These are phyloP conservation scores for Coracias cyanogaster DNA, from an alignment of 2,797 vertebrate species.

Conservation along the genomic window DNA sequence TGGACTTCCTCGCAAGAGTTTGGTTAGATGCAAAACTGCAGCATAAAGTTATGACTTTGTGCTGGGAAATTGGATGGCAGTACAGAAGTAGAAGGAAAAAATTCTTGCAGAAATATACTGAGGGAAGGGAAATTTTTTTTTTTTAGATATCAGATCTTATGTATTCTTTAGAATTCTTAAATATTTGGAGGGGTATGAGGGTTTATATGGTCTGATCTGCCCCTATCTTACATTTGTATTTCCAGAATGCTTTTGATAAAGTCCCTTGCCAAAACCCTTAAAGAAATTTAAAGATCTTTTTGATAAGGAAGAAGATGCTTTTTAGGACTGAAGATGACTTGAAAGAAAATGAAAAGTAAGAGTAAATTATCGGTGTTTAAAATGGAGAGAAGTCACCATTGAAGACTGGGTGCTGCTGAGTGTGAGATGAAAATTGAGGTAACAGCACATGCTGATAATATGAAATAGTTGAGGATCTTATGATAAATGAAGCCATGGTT, in stretches of 20 bases:
- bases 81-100: neutral
- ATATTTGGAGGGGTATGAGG: neutral
- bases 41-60: neutral
- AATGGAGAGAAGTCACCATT: neutral
- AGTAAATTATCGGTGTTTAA: neutral
- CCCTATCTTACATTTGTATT: neutral
- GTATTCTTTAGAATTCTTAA: neutral
- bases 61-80: neutral
- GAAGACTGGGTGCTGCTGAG: neutral
- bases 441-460: neutral
- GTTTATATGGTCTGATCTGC: neutral
- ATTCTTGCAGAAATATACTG: neutral
- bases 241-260: neutral
- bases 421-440: neutral
- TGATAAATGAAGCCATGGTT: neutral
- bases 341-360: neutral
- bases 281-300: neutral
- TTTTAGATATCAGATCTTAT: neutral
- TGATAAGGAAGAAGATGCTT: neutral
- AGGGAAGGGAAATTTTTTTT: neutral
- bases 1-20: neutral
- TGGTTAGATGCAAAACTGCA: neutral
- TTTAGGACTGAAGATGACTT: neutral
- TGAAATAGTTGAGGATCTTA: neutral
- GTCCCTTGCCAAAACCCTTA: neutral